phyloP scores from a whole-genome alignment of 2,888 invertebrate species.

The Amitus sp. region DNA sequence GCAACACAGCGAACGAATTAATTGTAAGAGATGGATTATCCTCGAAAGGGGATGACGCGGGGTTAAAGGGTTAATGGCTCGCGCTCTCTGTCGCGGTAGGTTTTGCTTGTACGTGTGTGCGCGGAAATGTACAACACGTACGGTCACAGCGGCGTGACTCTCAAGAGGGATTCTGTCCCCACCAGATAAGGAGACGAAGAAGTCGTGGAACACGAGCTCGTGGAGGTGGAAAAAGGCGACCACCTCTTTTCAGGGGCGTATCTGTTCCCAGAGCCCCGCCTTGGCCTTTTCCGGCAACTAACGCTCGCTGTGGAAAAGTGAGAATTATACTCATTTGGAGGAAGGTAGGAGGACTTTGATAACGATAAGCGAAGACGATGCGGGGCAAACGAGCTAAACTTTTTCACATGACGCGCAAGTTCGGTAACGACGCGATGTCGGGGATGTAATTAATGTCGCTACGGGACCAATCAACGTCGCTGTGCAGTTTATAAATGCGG shows the following conservation, averaged over 20 bases:
- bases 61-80: conserved; percentile 44
- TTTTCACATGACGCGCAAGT: no score
- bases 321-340: conserved; percentile 36
- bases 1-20: conserved; percentile 26
- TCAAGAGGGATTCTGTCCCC: conserved; percentile 55
- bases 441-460: no score
- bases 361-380: no score
- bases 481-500: no score
- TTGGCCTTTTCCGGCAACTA: conserved; percentile 50
- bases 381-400: no score
- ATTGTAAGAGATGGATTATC: conserved; percentile 26
- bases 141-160: conserved; percentile 42
- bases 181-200: conserved; percentile 40
- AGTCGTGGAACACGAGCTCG: conserved; percentile 23
- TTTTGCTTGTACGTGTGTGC: conserved; percentile 46
- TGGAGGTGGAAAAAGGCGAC: conserved; percentile 42
- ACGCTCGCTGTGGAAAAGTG: conserved; percentile 23
- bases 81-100: conserved; percentile 12
- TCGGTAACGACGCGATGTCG: no score
- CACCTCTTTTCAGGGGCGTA: conserved; percentile 63
- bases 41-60: conserved; percentile 35
- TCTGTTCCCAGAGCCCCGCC: conserved; percentile 45
- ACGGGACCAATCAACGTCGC: no score
- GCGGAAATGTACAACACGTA: conserved; percentile 49
- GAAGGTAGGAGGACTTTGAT: conserved; percentile 4